phyloP scores from a whole-genome alignment of 2,888 invertebrate species.

The Aricia artaxerxes region DNA sequence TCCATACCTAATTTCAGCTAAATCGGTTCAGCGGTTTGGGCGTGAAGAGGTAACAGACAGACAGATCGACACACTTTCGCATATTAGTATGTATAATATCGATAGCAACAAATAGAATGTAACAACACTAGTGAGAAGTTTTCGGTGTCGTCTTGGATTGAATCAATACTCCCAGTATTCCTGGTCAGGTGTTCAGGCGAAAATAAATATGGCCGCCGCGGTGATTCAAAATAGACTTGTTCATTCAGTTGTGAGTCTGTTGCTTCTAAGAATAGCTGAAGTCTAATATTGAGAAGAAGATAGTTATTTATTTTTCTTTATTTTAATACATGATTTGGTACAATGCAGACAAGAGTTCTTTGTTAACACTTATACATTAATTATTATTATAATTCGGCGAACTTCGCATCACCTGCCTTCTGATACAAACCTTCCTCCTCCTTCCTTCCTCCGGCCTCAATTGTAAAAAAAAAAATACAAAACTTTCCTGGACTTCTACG shows the following conservation, averaged over 20 bases:
- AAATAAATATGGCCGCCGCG: conserved; percentile 8
- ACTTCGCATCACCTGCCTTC: too few relatives aligned
- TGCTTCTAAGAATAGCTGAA: background rate
- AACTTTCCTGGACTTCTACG: too few relatives aligned
- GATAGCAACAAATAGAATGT: background rate
- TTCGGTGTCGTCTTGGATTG: conserved; percentile 37
- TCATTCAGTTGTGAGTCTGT: background rate
- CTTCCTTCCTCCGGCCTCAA: too few relatives aligned
- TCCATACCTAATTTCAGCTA: too few relatives aligned
- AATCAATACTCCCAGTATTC: conserved; percentile 35
- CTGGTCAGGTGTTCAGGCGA: conserved; percentile 29
- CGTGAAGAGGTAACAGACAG: too few relatives aligned
- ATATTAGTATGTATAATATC: background rate
- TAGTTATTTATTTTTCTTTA: background rate
- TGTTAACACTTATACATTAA: too few relatives aligned
- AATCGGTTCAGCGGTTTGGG: too few relatives aligned
- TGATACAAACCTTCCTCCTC: too few relatives aligned
- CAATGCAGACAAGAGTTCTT: background rate
- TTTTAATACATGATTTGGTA: background rate
- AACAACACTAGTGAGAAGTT: conserved; percentile 33
- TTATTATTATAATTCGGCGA: too few relatives aligned
- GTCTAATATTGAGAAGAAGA: background rate
- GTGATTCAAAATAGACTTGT: background rate
- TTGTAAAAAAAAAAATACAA: too few relatives aligned
- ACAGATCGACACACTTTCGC: too few relatives aligned